Base-by-base conservation (phyloP, 2,113 vertebrate species). In the Dasyprocta punctata region DNA sequence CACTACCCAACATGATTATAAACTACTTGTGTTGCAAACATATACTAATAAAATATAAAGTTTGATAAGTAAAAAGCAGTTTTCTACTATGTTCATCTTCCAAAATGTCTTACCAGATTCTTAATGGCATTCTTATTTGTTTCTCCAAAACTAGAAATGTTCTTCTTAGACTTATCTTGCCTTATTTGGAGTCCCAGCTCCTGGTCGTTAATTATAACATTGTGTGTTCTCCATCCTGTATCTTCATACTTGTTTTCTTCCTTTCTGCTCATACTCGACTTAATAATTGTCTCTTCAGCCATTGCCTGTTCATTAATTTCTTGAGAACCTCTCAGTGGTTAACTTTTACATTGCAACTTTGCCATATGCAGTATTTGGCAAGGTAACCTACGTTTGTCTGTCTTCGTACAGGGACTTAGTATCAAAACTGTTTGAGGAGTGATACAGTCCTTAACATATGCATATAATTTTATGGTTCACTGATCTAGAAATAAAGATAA, bases 401-500 rank as follows among this genome's bases (percentile, higher is more conserved):
- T 90, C 49, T 86, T 71, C 60, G 11, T 61, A 63, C 56, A 63
- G 83, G 67, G 85, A 77, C 90, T 92, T 95, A 63, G 75, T 49
- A 56, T 90, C 80, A 41, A 90, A 75, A 92, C 81, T 36, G 61
- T 86, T n/a, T 92, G 67, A 26, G 54, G 67, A 28, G 26, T 63
- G 92, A 88, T 90, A 47, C 30, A 60, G 14, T 90, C 81, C 89
- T 95, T 63, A 88, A 61, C 91, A 88, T 82, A 86, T 47, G 75
- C 77, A 71, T 77, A n/a, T 80, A 81, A 94, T 90, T 95, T 95
- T 92, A 61, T 90, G 85, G 89, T 93, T 95, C 89, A 60, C 44
- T 94, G 95, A 92, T 92, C 86, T 85, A 96, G 91, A 97, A 90
- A 95, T 90, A 92, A 83, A 82, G 91, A 71, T 90, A 94, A 92